Base-by-base conservation (phyloP, 2,797 vertebrate genomes). In the Epinephelus coioides region DNA sequence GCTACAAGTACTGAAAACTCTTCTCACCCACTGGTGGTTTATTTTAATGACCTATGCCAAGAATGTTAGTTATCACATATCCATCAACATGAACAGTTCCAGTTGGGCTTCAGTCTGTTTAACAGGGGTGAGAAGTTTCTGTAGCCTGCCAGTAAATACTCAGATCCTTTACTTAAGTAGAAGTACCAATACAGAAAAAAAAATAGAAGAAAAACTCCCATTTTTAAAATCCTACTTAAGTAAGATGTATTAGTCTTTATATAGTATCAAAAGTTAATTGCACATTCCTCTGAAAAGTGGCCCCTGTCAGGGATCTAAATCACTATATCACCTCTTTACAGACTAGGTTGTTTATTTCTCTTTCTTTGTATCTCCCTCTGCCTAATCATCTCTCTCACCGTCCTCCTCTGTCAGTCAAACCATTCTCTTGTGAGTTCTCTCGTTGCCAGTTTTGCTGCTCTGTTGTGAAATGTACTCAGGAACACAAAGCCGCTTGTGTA, bases 401-500 rank as follows among this genome's bases (percentile, higher is more conserved):
- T n/a, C 53, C 62, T 68, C 19, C 17, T 46, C 62, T 43, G 15
- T 40, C 65, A 17, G 21, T 9, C 21, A 55, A 71, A 68, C 50
- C 5, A 2, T 71, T 30, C 59, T 69, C 66, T 55, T 72, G 59
- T 38, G 80, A 85, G 30, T 19, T 68, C 72, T 78, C 49, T 30
- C 23, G 83, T 80, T 73, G 90, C 85, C 89, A 84, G 86, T 92
- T 94, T 92, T 94, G 85, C 84, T 89, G 76, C 63, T 78, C 60
- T 86, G 89, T 91, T 86, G 93, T 90, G 91, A 95, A 93, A 94
- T 87, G 78, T 82, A 80, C 73, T 60, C 59, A 7, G 67, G 68
- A 87, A 88, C 88, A 95, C 90, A 94, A 88, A 88, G 90, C 76
- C 19, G 49, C 85, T 86, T 92, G 88, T 94, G 90, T 77, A 49